phyloP scores from a whole-genome alignment of 2,113 vertebrate species.

The Mustela lutreola region DNA sequence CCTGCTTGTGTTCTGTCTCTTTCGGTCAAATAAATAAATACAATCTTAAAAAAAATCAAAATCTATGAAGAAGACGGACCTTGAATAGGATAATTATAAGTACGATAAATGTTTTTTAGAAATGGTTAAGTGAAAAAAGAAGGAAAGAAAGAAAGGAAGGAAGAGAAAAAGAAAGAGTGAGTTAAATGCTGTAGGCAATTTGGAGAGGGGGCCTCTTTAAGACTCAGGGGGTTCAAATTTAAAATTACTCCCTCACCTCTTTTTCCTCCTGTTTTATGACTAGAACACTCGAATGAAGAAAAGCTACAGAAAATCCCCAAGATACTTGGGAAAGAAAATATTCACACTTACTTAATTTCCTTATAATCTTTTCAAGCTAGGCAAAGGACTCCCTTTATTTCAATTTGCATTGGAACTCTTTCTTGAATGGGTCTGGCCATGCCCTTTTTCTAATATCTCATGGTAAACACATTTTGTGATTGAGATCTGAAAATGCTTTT shows the following conservation, averaged over 20 bases:
- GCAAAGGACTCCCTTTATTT: conserved; percentile 47
- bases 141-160: no score
- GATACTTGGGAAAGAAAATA: neutral
- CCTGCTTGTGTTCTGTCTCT: no score
- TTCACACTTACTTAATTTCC: neutral
- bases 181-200: neutral
- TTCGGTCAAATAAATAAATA: no score
- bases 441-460: neutral
- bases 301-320: conserved; percentile 41
- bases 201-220: neutral
- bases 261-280: neutral
- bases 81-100: neutral
- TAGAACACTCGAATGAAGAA: neutral
- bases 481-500: neutral
- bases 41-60: neutral
- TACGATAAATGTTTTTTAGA: neutral
- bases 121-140: neutral
- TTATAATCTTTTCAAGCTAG: neutral
- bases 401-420: neutral
- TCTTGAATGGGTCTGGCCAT: neutral
- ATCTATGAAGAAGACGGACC: neutral
- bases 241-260: neutral
- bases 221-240: neutral
- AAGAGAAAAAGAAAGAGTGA: no score
- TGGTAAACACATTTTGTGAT: neutral